Evolutionary conservation across 1,140 invertebrate species (phyloP), one percentile per base, ranked within the genome.

Genomic region (Halotydeus destructor): DNA sequence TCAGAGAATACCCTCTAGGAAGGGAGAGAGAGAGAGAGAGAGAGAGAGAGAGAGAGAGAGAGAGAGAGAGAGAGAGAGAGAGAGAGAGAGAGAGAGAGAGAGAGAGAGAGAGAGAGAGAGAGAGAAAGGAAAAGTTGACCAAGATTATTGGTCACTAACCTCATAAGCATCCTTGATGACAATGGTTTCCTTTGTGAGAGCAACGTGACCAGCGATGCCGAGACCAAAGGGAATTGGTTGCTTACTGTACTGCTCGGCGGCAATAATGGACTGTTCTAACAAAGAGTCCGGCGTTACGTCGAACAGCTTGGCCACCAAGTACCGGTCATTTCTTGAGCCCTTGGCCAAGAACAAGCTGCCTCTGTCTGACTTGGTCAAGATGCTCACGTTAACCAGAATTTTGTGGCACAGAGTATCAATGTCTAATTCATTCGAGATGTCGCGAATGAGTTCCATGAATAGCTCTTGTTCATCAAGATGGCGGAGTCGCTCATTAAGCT

Each of bases 351-450:
- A 89, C 41, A 89, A 61, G 41, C 76, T 81, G 8, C 81, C 81
- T 16, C 83, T 63, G 59, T 89, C 83, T 1, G 82, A 82, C 46
- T 77, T 68, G 3, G 81, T 86, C 32, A 91, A 65, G 40, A 83
- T 62, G 31, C 78, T 74, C 2, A 89, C 82, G 60, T 89, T 91
- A 14, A 82, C 79, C 21, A 89, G 67, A 50, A 89, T 89, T 66
- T 91, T 91, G 61, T 88, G 81, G 56, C 83, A 91, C 4, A 91
- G 68, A 9, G 80, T 74, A 59, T 89, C 78, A 53, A 91, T 84
- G 56, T 91, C 82, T 54, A 89, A 58, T 60, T 91, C 84, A 57
- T 85, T 88, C 45, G 82, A 78, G 35, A 91, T 80, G 57, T 91
- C 83, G 33, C 79, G 70, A 52, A 89, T 86, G 41, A 89, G 67